A percentile compares a stretch with the other conserved stretches of the same genome.
phyloP scores from a whole-genome alignment of 2,888 invertebrate species.

The Teleogryllus oceanicus region DNA sequence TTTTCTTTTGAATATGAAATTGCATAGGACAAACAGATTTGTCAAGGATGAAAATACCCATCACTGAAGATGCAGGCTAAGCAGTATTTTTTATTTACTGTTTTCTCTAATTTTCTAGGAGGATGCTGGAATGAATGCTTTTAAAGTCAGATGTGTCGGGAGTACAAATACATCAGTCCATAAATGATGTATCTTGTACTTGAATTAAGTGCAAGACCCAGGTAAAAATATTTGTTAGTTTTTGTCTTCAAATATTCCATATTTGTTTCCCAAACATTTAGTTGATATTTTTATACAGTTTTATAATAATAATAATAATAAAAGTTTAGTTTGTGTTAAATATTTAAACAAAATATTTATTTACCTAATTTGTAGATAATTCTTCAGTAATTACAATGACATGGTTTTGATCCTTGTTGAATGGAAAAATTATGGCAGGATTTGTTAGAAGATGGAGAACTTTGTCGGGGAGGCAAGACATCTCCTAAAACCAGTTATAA shows the following conservation, averaged over 20 bases:
- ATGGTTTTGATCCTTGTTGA: conserved; percentile 64
- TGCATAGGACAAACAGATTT: too few species aligned
- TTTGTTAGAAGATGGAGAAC: conserved; percentile 65
- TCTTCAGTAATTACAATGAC: conserved; percentile 58
- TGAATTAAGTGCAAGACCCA: conserved; percentile 47
- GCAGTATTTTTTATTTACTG: too few species aligned
- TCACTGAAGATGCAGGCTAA: too few species aligned
- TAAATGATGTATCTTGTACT: conserved; percentile 59
- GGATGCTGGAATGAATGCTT: conserved; percentile 59
- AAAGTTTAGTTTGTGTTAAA: too few species aligned
- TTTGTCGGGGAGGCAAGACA: conserved; percentile 43
- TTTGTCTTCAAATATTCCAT: neutral
- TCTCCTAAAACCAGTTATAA: conserved; percentile 26
- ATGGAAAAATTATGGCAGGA: conserved; percentile 72
- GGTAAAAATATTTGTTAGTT: conserved; percentile 24
- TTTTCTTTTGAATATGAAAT: too few species aligned
- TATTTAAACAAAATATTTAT: neutral
- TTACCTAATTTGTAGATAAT: conserved; percentile 46
- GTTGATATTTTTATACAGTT: too few species aligned
- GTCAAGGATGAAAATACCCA: too few species aligned
- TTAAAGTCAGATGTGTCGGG: conserved; percentile 44
- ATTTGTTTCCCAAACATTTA: too few species aligned
- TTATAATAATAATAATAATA: too few species aligned
- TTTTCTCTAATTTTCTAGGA: conserved; percentile 45
- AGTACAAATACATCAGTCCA: conserved; percentile 44